These are phyloP conservation scores for Rotaria sp. DNA, from an alignment of 2,888 invertebrate species.

Conservation along the genomic window DNA sequence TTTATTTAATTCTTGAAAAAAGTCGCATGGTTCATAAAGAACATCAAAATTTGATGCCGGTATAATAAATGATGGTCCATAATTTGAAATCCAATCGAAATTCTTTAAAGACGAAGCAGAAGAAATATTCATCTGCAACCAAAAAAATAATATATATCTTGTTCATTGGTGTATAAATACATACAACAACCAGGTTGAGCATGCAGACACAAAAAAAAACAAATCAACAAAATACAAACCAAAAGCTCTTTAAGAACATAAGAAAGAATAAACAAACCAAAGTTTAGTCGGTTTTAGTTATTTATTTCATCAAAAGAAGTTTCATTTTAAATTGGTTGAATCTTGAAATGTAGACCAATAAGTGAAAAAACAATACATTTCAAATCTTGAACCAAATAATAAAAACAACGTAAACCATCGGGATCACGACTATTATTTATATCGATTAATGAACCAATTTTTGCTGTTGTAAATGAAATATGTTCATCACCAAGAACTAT, in stretches of 20 bases:
- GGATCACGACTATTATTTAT: conserved; percentile 93
- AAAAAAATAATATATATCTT: background rate
- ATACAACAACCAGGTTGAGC: background rate
- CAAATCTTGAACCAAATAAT: conserved; percentile 95
- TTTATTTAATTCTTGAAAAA: conserved; percentile 9
- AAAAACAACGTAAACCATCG: conserved; percentile 91
- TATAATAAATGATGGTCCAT: conserved; percentile 12
- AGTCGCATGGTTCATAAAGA: background rate
- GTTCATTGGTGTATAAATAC: too few species aligned
- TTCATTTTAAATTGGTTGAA: conserved; percentile 83
- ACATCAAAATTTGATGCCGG: conserved; percentile 3
- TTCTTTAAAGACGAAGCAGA: background rate
- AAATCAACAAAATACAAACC: background rate
- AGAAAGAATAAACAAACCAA: too few species aligned
- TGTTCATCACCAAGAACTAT: conserved; percentile 98
- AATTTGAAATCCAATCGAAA: conserved; percentile 3
- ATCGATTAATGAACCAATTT: conserved; percentile 94
- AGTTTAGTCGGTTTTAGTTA: too few species aligned
- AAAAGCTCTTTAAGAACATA: background rate
- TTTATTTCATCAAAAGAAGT: background rate
- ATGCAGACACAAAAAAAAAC: too few species aligned
- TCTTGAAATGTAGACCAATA: conserved; percentile 98
- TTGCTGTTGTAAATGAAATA: conserved; percentile 97
- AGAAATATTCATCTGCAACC: background rate
- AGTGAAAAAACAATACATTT: conserved; percentile 97